Evolutionary conservation across 2,888 invertebrate genomes (phyloP), one percentile per base, ranked within the genome.

Genomic region (Temnothorax ravouxi): DNA sequence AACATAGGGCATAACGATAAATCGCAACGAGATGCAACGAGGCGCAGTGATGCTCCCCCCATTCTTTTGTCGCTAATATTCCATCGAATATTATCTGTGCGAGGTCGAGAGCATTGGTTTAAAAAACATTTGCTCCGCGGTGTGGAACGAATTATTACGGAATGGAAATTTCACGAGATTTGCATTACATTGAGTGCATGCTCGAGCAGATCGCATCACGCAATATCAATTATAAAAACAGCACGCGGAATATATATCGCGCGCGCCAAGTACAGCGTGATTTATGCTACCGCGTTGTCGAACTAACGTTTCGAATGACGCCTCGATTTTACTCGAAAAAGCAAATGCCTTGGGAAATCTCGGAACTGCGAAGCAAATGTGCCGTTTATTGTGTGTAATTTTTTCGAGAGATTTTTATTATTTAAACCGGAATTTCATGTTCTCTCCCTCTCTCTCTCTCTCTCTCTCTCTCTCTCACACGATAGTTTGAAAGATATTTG

Each of bases 141-240:
- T 21, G 29, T 56, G 44, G 11, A 44, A 56, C 41, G 44, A 79
- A 71, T 79, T 79, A 79, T 71, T 56, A 56, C 56, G 38, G 56
- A 44, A 64, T 71, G 71, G 44, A 79, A 71, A 79, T 79, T 71
- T 44, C 44, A 56, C 44, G 79, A 71, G 54, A 79, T 79, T 71
- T 79, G 56, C 72, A 79, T 71, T 56, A 71, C 34, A 71, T 71
- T 71, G 72, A 71, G 71, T 56, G 71, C 34, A 79, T 59, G 34
- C 56, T 59, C 71, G 79, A 44, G 34, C 34, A 59, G 72, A 72
- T 72, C 47, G 72, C 56, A 71, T 71, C 71, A 56, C 34, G 47
- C 38, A 72, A 59, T 80, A 80, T 64, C 72, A 80, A 72, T 80
- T 72, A 80, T 71, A 79, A 71, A 79, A 56, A 69, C 77, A 25